Conservation (phyloP, 2,797 vertebrate genomes). For the Chaetophractus vellerosus region DNA sequence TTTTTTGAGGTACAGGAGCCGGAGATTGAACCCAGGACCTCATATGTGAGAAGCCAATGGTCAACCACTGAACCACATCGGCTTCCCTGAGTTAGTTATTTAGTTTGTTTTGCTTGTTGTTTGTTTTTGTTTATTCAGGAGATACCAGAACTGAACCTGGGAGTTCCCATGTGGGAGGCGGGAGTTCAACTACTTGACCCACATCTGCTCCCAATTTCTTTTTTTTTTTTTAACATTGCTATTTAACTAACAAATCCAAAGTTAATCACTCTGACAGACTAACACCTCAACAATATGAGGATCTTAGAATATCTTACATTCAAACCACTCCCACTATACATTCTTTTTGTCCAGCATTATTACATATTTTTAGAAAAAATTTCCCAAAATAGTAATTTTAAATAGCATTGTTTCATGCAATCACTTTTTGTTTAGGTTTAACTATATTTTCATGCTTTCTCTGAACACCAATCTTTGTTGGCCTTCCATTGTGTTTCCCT, state of each 20-base stretch:
- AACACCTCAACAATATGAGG: neutral
- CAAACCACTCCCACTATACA: neutral
- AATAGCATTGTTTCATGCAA: neutral
- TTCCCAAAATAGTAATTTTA: neutral
- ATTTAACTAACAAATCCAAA: neutral
- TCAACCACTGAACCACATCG: no score
- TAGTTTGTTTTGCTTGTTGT: no score
- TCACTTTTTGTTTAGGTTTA: neutral
- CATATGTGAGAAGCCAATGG: no score
- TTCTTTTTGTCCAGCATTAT: conserved; percentile 30
- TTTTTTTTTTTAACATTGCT: neutral
- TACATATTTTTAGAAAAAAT: conserved; percentile 28
- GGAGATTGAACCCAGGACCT: no score
- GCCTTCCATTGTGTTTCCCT: neutral
- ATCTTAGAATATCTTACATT: conserved; percentile 15
- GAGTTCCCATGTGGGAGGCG: no score
- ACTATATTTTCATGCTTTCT: neutral
- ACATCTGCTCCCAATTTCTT: neutral
- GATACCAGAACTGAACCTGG: no score
- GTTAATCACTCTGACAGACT: neutral
- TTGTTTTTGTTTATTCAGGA: no score
- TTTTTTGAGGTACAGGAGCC: no score
- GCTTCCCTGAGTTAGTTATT: no score
- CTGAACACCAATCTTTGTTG: neutral
- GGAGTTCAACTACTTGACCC: no score